Conservation (phyloP, 2,888 invertebrate species). For the Hanleya hanleyi region DNA sequence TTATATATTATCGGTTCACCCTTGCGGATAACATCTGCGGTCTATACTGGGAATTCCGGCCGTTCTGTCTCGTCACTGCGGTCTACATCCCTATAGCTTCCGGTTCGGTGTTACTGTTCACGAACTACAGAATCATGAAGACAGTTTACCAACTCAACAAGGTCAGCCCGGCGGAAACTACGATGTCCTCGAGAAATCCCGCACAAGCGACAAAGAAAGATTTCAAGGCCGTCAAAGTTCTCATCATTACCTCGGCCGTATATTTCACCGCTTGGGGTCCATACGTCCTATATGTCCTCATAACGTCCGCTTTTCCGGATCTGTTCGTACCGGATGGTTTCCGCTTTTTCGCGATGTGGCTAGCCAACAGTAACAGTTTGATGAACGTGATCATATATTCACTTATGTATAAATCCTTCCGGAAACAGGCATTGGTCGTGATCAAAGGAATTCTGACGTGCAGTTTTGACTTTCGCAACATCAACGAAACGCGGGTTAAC, state of each 20-base stretch:
- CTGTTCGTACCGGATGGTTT: constrained; percentile 19
- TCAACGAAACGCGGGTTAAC: background rate
- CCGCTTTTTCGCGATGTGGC: constrained; percentile 37
- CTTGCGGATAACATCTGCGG: constrained; percentile 27
- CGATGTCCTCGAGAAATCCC: background rate
- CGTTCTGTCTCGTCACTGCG: constrained; percentile 25
- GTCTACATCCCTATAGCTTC: constrained; percentile 17
- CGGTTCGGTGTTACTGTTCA: background rate
- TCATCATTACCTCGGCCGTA: constrained; percentile 36
- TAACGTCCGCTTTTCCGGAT: constrained; percentile 27
- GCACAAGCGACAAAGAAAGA: background rate
- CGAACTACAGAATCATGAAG: background rate
- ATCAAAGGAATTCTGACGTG: background rate
- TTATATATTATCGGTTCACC: constrained; percentile 26
- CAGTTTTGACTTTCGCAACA: background rate
- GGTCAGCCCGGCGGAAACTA: background rate
- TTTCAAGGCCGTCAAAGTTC: constrained; percentile 17
- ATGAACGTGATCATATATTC: constrained; percentile 48
- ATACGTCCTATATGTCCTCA: constrained; percentile 38
- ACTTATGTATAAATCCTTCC: constrained; percentile 35
- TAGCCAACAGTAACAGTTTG: constrained; percentile 48
- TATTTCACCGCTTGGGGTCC: constrained; percentile 50
- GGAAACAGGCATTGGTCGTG: constrained; percentile 21
- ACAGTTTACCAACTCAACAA: background rate
- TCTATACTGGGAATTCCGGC: constrained; percentile 27